Evolutionary conservation across 2,797 vertebrate species (phyloP), one percentile per base, ranked within the genome.

Genomic region (Podargus strigoides): DNA sequence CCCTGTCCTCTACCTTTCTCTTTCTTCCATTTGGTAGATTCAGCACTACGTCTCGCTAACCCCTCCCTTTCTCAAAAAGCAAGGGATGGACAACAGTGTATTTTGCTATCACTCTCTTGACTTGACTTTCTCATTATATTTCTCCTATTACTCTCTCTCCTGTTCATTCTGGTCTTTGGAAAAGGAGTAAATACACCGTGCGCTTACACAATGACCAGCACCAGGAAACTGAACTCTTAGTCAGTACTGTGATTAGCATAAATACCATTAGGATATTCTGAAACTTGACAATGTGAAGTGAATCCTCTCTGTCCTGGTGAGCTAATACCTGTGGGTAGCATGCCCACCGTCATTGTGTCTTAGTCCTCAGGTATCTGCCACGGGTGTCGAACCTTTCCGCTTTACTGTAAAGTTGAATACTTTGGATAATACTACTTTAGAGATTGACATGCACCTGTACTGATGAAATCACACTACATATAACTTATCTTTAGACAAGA

Each of bases 401-500:
- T 84, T 64, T 59, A 34, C 55, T 59, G 36, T 67, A 9, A 83
- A 85, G 87, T 49, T 80, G 66, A 92, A 93, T 88, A 78, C 69
- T 86, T 91, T 42, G 80, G 85, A 78, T 96, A 92, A 84, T 37
- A 56, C 69, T 66, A 70, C 92, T 92, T 90, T 89, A 92, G 90
- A 94, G 81, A 87, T 87, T 87, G 92, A 86, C 89, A 94, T 32
- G 55, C 28, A 93, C 76, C 89, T 94, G 69, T n/a, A 49, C 76
- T 0, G 76, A 95, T 95, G 87, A 78, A 95, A 95, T 93, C 94
- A 88, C 49, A 37, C 46, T 32, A 7, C 50, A 69, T 68, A 91
- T 62, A 90, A 88, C 88, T 95, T 93, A 91, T 91, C 92, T 86
- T 87, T 69, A 85, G 79, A 81, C 50, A 75, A 81, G 85, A 92